These are phyloP conservation scores for Galeopsomyia nigrocyanea DNA, from an alignment of 2,888 invertebrate genomes.

Conservation along the genomic window DNA sequence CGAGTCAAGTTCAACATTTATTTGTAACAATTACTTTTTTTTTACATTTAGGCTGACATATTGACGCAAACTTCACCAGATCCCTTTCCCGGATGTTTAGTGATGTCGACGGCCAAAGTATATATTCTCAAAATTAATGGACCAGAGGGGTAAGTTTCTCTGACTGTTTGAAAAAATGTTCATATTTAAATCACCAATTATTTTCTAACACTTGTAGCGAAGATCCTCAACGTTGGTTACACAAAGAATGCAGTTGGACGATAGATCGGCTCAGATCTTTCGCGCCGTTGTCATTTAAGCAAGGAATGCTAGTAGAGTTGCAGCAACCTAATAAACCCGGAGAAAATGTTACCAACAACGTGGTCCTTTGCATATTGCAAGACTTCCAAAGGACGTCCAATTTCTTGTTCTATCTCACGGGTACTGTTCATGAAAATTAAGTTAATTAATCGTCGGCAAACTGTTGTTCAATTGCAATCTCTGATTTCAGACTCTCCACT, in stretches of 20 bases:
- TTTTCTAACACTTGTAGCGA: conserved; percentile 61
- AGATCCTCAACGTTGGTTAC: conserved; percentile 72
- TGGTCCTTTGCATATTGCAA: conserved; percentile 68
- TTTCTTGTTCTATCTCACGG: conserved; percentile 70
- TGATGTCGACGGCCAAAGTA: conserved; percentile 71
- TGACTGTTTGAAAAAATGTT: not conserved
- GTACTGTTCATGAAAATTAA: conserved; percentile 56
- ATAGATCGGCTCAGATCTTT: conserved; percentile 69
- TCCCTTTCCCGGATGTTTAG: conserved; percentile 69
- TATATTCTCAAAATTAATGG: conserved; percentile 71
- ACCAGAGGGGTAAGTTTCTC: conserved; percentile 63
- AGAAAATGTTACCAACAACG: conserved; percentile 57
- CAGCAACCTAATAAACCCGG: conserved; percentile 65
- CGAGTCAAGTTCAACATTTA: not conserved
- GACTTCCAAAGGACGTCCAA: conserved; percentile 72
- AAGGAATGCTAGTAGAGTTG: conserved; percentile 70
- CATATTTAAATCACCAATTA: not conserved
- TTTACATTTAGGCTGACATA: conserved; percentile 62
- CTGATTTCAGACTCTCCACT: conserved; percentile 64
- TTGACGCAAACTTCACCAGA: conserved; percentile 65
- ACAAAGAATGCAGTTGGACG: conserved; percentile 69
- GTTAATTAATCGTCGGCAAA: too few species aligned
- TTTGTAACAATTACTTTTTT: conserved; percentile 13
- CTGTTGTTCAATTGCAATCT: not conserved
- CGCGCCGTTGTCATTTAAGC: conserved; percentile 72